Evolutionary conservation across 2,113 vertebrate species (phyloP).

Genomic region (Chionis minor): DNA sequence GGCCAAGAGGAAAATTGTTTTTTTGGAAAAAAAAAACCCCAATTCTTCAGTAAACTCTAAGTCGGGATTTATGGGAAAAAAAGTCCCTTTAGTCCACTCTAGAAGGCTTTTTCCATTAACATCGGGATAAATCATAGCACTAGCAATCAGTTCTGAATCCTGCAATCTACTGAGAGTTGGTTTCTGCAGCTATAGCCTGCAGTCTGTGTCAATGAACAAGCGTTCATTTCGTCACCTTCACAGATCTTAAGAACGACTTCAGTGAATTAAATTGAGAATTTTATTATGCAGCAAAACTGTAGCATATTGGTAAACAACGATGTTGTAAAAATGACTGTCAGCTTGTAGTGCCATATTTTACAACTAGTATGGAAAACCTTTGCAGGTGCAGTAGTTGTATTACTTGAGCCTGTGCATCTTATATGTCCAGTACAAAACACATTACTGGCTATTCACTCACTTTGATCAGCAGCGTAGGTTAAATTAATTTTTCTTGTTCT

Average conservation of each 20-base stretch:
- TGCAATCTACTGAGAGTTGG: not conserved
- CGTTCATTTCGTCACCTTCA: not conserved
- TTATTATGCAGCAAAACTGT: not conserved
- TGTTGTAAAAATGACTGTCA: not conserved
- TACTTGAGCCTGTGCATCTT: not conserved
- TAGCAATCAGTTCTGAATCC: not conserved
- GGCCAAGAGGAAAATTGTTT: not conserved
- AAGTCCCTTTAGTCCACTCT: not conserved
- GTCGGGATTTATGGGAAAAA: not conserved
- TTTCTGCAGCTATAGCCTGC: not conserved
- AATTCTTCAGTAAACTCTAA: not conserved
- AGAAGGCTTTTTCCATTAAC: not conserved
- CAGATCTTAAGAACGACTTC: not conserved
- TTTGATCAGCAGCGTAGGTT: not conserved
- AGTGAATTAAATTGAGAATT: not conserved
- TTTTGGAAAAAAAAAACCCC: not conserved
- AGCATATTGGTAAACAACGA: not conserved
- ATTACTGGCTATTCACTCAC: not conserved
- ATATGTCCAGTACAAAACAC: not conserved
- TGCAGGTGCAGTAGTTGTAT: not conserved
- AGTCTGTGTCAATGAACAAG: not conserved
- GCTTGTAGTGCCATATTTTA: not conserved
- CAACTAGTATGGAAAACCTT: not conserved
- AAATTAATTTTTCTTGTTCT: not conserved
- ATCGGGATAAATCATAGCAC: not conserved